Evolutionary conservation across 2,797 vertebrate genomes (phyloP).

Genomic region (Centropyge bicolor): DNA sequence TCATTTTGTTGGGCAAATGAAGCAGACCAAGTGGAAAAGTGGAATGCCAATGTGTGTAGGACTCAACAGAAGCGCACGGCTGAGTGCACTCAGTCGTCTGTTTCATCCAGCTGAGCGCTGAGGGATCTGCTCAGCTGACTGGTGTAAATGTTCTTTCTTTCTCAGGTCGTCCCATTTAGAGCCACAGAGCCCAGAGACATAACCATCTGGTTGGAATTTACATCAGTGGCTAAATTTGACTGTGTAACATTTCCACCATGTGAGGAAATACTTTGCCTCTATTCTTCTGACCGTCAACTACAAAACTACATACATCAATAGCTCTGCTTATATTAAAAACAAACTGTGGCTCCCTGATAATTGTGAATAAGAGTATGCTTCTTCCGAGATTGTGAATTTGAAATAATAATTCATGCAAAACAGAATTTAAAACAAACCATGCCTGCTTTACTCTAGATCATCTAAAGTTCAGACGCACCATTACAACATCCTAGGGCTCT

Average conservation of each 20-base stretch:
- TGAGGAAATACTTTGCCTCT: neutral
- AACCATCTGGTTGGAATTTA: constrained; percentile 33
- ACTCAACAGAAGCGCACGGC: constrained; percentile 58
- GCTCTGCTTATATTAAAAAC: no score
- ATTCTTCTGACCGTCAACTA: neutral
- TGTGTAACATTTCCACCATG: neutral
- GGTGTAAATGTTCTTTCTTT: constrained; percentile 50
- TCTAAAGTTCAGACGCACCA: neutral
- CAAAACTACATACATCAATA: no score
- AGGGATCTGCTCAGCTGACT: constrained; percentile 50
- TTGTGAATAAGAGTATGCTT: neutral
- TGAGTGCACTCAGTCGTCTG: constrained; percentile 56
- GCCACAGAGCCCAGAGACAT: constrained; percentile 30
- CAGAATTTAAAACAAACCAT: neutral
- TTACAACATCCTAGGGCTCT: neutral
- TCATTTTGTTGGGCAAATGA: constrained; percentile 54
- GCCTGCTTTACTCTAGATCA: neutral
- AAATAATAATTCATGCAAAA: neutral
- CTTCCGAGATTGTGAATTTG: neutral
- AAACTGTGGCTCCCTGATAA: neutral
- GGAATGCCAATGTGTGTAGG: constrained; percentile 61
- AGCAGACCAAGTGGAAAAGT: constrained; percentile 72
- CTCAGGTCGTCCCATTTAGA: constrained; percentile 42
- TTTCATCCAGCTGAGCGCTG: constrained; percentile 47
- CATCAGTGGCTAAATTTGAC: constrained; percentile 11